phyloP scores from a whole-genome alignment of 2,888 invertebrate genomes.

The Drosophila barbarae region DNA sequence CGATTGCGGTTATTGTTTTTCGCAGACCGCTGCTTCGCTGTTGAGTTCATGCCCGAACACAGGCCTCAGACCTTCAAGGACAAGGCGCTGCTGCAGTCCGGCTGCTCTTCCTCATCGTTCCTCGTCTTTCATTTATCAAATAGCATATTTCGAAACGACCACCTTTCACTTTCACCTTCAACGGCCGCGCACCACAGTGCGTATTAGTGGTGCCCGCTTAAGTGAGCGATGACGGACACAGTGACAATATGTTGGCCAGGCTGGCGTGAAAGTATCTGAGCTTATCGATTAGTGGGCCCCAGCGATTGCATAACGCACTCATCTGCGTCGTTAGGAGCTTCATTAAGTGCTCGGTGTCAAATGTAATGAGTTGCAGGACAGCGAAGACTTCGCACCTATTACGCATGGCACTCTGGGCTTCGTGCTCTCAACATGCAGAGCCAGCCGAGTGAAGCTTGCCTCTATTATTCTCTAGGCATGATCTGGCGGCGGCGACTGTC shows the following conservation, averaged over 20 bases:
- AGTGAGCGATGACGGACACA: constrained; percentile 29
- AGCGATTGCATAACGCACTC: constrained; percentile 47
- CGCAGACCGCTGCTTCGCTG: constrained; percentile 15
- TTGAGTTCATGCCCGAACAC: constrained; percentile 8
- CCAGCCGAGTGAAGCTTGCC: not conserved
- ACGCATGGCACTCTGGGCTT: constrained; percentile 16
- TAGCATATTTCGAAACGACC: constrained; percentile 37
- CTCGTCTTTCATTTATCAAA: constrained; percentile 43
- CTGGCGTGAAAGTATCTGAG: constrained; percentile 18
- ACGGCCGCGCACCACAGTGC: constrained; percentile 14
- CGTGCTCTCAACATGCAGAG: constrained; percentile 29
- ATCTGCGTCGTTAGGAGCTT: constrained; percentile 44
- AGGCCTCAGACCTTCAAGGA: constrained; percentile 47
- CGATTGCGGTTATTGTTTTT: constrained; percentile 23
- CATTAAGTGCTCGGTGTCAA: constrained; percentile 45
- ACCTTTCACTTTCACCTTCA: constrained; percentile 68
- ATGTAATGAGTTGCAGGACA: constrained; percentile 44
- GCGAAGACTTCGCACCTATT: constrained; percentile 36
- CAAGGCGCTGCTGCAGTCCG: constrained; percentile 9
- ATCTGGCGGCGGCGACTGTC: constrained; percentile 1
- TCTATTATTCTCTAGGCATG: constrained; percentile 44
- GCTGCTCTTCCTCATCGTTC: constrained; percentile 16
- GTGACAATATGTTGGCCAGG: constrained; percentile 31
- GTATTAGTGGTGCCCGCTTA: constrained; percentile 29
- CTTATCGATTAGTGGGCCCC: constrained; percentile 34